These are phyloP conservation scores for Aphidius colemani DNA, from an alignment of 2,888 invertebrate species.

Conservation along the genomic window DNA sequence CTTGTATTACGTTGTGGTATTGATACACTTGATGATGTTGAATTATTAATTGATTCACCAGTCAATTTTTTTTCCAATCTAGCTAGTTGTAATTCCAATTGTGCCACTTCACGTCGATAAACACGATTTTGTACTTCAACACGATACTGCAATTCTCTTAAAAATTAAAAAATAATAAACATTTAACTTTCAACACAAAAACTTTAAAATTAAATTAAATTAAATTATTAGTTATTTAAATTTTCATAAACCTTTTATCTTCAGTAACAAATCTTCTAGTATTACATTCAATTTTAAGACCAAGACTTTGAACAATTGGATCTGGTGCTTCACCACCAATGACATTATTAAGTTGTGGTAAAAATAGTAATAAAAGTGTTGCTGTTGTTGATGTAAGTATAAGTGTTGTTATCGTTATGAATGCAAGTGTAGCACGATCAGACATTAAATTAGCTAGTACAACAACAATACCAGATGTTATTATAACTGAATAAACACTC, in stretches of 20 bases:
- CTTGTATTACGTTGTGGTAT: constrained; percentile 69
- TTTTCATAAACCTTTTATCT: constrained; percentile 66
- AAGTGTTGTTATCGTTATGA: constrained; percentile 80
- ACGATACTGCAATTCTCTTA: constrained; percentile 76
- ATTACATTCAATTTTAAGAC: constrained; percentile 85
- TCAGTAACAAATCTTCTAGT: constrained; percentile 83
- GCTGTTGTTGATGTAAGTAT: constrained; percentile 86
- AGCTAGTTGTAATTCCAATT: constrained; percentile 77
- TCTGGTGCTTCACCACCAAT: constrained; percentile 73
- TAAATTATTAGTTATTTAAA: background rate
- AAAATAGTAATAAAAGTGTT: constrained; percentile 81
- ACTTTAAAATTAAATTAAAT: background rate
- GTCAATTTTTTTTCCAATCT: constrained; percentile 71
- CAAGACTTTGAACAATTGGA: constrained; percentile 86
- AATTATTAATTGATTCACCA: constrained; percentile 63
- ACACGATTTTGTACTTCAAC: constrained; percentile 92
- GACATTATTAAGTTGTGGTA: constrained; percentile 82
- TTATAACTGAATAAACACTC: constrained; percentile 90
- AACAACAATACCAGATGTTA: constrained; percentile 85
- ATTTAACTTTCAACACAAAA: constrained; percentile 3
- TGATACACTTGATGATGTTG: constrained; percentile 65
- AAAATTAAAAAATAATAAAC: constrained; percentile 15
- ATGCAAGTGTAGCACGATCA: constrained; percentile 79
- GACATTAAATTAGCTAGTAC: constrained; percentile 86
- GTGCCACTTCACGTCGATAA: constrained; percentile 80